Conservation (phyloP, 2,888 invertebrate species). For the Oxytorus armatus region DNA sequence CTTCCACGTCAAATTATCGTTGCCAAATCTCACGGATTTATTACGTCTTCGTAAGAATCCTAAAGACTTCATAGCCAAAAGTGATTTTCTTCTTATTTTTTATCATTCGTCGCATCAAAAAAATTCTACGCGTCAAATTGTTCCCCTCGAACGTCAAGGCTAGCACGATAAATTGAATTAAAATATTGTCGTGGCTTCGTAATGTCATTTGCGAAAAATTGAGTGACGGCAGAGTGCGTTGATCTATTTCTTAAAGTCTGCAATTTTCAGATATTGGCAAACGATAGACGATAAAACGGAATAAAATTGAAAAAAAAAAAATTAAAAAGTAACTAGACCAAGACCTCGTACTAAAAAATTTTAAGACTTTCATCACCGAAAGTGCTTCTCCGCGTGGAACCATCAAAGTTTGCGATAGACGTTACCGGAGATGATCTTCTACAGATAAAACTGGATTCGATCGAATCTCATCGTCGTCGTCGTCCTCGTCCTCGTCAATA, state of each 20-base stretch:
- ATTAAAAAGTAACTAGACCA: neutral
- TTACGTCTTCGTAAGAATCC: no score
- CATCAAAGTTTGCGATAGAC: slow-evolving; percentile 38
- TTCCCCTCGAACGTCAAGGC: no score
- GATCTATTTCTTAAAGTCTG: neutral
- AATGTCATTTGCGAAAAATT: no score
- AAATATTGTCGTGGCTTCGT: no score
- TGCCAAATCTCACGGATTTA: no score
- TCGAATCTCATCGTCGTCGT: slow-evolving; percentile 31
- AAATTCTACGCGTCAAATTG: no score
- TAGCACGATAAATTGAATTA: no score
- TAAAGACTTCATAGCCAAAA: no score
- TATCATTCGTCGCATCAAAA: neutral
- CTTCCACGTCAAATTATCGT: no score
- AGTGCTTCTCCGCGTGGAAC: slow-evolving; percentile 14
- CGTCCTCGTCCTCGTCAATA: slow-evolving; percentile 50
- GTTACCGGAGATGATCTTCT: slow-evolving; percentile 45
- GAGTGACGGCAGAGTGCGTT: no score
- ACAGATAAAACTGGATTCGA: slow-evolving; percentile 55
- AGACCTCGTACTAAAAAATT: neutral
- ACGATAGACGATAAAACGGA: neutral
- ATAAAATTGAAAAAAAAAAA: neutral
- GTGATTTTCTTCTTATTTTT: no score
- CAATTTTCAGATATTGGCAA: neutral
- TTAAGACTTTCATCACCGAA: slow-evolving; percentile 6